A percentile compares a stretch with the other conserved stretches of the same genome.
phyloP scores from a whole-genome alignment of 2,888 invertebrate genomes.

The Masnerella sp. region DNA sequence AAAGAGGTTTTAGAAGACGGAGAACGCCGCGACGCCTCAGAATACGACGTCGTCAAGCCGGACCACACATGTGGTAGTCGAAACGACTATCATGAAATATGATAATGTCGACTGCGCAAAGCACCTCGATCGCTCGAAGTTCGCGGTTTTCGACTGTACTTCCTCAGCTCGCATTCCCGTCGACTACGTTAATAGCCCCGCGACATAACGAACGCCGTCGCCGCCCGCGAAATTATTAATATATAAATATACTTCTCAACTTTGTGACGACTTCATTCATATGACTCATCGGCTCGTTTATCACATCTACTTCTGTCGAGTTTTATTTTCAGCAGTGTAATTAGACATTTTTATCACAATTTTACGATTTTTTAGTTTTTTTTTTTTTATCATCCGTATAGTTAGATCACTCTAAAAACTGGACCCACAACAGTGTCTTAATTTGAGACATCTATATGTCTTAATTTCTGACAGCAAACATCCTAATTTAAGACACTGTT shows the following conservation, averaged over 20 bases:
- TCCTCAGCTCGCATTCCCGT: conserved; percentile 41
- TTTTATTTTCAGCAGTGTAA: conserved; percentile 9
- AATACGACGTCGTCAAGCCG: conserved; percentile 72
- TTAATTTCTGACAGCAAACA: too few relatives aligned
- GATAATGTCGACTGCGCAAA: conserved; percentile 70
- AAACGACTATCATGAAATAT: conserved; percentile 77
- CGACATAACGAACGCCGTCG: conserved; percentile 11
- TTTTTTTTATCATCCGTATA: too few relatives aligned
- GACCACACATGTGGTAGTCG: conserved; percentile 72
- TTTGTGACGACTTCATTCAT: conserved; percentile 47
- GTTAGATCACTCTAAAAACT: too few relatives aligned
- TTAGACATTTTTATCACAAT: too few relatives aligned
- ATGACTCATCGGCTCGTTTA: conserved; percentile 52
- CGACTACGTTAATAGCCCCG: conserved; percentile 50
- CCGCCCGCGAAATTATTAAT: conserved; percentile 40
- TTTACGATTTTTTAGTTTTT: too few relatives aligned
- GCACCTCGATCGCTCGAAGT: conserved; percentile 59
- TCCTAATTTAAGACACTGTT: too few relatives aligned
- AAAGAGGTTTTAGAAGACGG: conserved; percentile 1
- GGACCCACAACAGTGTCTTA: too few relatives aligned
- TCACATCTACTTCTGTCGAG: conserved; percentile 34
- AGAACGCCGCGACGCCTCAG: conserved; percentile 71
- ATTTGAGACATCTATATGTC: too few relatives aligned
- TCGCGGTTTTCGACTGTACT: conserved; percentile 59
- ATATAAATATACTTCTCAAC: conserved; percentile 42